Evolutionary conservation across 2,888 invertebrate genomes (phyloP), one percentile per base, ranked within the genome.

Genomic region (Lobophora halterata): DNA sequence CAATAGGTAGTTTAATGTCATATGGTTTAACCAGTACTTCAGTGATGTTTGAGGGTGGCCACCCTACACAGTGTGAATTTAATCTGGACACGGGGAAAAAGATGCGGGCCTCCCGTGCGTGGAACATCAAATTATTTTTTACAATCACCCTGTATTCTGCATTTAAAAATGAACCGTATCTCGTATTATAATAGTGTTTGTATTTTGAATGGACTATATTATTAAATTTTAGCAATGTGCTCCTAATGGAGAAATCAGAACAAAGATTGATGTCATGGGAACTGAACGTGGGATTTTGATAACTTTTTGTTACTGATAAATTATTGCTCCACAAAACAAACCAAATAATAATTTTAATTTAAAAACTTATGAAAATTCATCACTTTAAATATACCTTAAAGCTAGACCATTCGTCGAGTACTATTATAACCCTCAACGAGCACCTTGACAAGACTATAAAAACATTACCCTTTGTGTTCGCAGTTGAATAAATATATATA

Each of bases 201-300:
- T 29, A n/a, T 51, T 49, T 66, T 19, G 7, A 17, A 5, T 3
- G 6, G 7, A 3, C 8, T 9, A 20, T 23, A 1, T 23, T 42
- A 34, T 31, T 24, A 50, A 49, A 61, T 62, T 73, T 78, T 70
- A 65, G 71, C 77, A 75, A 76, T 78, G 65, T 65, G 62, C 58
- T 62, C 61, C 70, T 74, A 74, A 76, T 67, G 66, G 65, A 70
- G 69, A 77, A 81, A 82, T 83, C 79, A 80, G 74, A 81, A 80
- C 74, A 71, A 72, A 73, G 74, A 82, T 80, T 78, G 61, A 80
- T 79, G 72, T 65, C 73, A 74, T 81, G 82, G 79, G 81, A 82
- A 80, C 68, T 47, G 55, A 56, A 61, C 71, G 73, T 74, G 73
- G 69, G 72, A 76, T 61, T 61, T 42, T 61, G 48, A 62, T 63